A percentile compares a stretch with the other conserved stretches of the same genome.
Conservation (phyloP, 1,140 invertebrate genomes). For the Melanaphis sacchari region DNA sequence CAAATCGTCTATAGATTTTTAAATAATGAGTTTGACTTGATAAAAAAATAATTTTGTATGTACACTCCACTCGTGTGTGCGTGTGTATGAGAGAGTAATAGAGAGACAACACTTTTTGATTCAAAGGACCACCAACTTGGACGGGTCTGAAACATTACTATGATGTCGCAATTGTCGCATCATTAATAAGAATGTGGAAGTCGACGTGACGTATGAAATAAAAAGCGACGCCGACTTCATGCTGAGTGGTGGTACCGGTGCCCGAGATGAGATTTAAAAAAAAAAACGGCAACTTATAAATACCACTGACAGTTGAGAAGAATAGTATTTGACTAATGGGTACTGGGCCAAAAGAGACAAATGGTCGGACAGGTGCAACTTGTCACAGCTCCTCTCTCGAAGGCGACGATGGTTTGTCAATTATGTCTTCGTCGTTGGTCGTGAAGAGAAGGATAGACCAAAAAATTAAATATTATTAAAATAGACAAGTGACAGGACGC, state of each 20-base stretch:
- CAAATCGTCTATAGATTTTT: no score
- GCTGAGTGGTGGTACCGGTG: neutral
- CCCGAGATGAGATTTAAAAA: neutral
- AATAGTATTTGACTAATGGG: slow-evolving; percentile 26
- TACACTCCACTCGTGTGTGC: no score
- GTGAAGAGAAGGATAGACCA: neutral
- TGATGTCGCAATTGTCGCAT: neutral
- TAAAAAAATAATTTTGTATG: no score
- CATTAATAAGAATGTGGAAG: neutral
- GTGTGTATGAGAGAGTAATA: neutral
- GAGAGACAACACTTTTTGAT: neutral
- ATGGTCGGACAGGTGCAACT: slow-evolving; percentile 15
- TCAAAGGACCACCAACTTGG: neutral
- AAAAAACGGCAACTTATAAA: slow-evolving; percentile 1
- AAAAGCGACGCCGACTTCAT: neutral
- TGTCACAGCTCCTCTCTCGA: neutral
- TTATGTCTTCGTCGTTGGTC: neutral
- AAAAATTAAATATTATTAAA: neutral
- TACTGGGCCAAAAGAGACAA: slow-evolving; percentile 8
- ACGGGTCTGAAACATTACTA: no score
- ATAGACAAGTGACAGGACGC: neutral
- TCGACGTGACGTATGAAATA: neutral
- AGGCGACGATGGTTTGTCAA: neutral
- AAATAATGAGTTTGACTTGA: no score
- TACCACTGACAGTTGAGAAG: neutral